These are phyloP conservation scores for Scaptomyza tumidula DNA, from an alignment of 2,888 invertebrate species.

Conservation along the genomic window DNA sequence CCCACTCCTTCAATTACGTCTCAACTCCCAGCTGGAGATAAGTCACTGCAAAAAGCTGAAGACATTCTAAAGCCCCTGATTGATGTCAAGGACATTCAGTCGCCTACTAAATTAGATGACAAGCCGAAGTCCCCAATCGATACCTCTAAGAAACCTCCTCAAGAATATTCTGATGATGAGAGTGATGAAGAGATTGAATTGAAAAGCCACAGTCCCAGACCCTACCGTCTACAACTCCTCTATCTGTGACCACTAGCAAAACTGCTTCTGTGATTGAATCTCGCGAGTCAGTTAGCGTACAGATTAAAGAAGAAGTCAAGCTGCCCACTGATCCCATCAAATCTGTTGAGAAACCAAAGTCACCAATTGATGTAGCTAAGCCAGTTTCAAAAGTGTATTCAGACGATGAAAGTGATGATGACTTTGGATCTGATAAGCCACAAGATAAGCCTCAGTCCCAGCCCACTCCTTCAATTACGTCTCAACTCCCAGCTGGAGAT, in stretches of 20 bases:
- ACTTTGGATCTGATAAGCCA: not conserved
- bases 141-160: no score
- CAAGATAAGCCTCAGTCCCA: not conserved
- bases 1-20: no score
- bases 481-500: not conserved
- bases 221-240: no score
- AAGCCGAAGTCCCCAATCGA: no score
- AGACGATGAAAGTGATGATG: not conserved
- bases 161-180: no score
- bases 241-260: not conserved
- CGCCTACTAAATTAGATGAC: no score
- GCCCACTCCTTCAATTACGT: not conserved
- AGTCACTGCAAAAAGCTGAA: no score
- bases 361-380: not conserved
- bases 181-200: no score
- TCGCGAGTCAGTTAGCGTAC: not conserved
- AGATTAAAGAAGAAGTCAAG: not conserved
- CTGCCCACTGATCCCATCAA: not conserved
- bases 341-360: not conserved
- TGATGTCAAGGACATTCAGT: no score
- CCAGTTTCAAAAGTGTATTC: not conserved
- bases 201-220: no score
- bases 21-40: no score
- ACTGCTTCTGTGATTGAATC: not conserved
- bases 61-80: no score